phyloP scores from a whole-genome alignment of 2,888 invertebrate species.

The Ophonus ardosiacus region DNA sequence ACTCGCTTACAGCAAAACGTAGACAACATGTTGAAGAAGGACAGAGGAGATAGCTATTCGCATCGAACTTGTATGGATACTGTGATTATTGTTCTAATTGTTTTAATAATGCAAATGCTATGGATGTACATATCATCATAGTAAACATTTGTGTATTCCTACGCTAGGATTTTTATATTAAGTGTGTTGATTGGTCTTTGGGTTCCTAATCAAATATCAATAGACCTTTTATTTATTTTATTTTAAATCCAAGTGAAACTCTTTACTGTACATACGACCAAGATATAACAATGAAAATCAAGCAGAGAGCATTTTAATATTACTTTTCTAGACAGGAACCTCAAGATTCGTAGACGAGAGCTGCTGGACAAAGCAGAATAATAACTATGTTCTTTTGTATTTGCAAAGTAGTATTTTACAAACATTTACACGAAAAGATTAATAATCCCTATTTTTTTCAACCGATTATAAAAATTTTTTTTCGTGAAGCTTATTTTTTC shows the following conservation, averaged over 20 bases:
- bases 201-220: neutral
- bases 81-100: conserved; percentile 60
- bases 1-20: conserved; percentile 71
- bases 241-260: neutral
- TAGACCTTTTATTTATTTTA: neutral
- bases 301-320: neutral
- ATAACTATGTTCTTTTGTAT: conserved; percentile 19
- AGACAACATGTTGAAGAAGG: conserved; percentile 69
- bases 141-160: conserved; percentile 54
- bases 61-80: conserved; percentile 54
- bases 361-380: neutral
- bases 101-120: conserved; percentile 59
- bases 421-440: conserved; percentile 11
- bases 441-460: neutral
- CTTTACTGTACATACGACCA: neutral
- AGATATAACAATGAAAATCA: neutral
- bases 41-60: conserved; percentile 34
- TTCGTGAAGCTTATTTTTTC: conserved; percentile 6
- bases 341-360: conserved; percentile 7
- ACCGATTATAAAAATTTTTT: neutral
- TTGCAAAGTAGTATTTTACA: conserved; percentile 15
- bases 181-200: neutral
- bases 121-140: conserved; percentile 62
- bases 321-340: conserved; percentile 7
- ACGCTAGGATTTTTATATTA: conserved; percentile 40